Percentiles rank a stretch among this genome's conserved stretches.
Conservation (phyloP, 2,113 vertebrate species). For the Ardeotis arabs region DNA sequence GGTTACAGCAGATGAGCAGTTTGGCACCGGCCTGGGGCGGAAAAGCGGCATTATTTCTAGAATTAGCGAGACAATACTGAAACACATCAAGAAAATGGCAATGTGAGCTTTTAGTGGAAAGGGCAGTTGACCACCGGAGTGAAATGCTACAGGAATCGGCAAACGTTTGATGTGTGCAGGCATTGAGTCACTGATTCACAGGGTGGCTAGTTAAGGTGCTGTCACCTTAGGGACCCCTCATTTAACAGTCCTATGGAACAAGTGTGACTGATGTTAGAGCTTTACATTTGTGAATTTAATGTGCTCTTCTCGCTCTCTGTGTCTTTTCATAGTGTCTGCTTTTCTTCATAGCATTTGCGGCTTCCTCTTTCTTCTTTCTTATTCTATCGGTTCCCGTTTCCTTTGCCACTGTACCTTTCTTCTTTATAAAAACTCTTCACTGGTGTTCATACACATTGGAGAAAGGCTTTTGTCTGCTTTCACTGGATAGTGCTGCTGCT, state of each 20-base stretch:
- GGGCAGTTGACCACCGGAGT: background rate
- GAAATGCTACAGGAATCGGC: background rate
- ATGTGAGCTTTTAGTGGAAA: background rate
- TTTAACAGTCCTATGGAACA: background rate
- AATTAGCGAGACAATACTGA: too few relatives aligned
- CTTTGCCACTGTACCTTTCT: background rate
- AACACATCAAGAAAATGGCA: background rate
- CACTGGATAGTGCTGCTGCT: background rate
- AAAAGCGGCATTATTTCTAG: background rate
- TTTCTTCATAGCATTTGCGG: background rate
- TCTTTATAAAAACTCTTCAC: background rate
- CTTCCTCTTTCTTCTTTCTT: background rate
- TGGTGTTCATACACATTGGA: fast-evolving
- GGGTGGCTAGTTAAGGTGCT: background rate
- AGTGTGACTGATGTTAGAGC: too few relatives aligned
- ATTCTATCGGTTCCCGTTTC: background rate
- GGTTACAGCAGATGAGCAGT: background rate
- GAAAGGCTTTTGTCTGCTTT: background rate
- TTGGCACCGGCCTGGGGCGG: background rate
- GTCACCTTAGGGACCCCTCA: background rate
- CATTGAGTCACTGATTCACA: background rate
- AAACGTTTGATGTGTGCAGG: background rate
- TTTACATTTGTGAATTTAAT: background rate
- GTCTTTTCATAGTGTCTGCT: background rate
- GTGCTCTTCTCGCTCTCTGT: background rate